Conservation (phyloP, 2,797 vertebrate species). For the Ctenopoma multispine region DNA sequence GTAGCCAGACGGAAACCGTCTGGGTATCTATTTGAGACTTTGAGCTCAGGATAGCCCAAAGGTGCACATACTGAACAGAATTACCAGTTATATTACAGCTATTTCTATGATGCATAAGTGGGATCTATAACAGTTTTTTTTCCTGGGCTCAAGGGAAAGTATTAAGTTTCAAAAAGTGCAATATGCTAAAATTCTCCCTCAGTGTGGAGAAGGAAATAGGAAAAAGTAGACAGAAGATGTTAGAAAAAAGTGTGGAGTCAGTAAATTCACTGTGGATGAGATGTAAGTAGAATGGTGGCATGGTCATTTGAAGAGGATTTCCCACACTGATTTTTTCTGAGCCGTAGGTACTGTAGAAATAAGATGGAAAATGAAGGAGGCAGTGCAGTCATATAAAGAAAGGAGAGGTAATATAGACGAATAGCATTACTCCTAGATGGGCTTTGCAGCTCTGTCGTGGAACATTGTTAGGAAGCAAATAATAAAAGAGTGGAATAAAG, state of each 20-base stretch:
- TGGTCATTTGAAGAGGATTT: constrained; percentile 37
- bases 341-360: constrained; percentile 37
- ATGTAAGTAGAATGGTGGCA: constrained; percentile 21
- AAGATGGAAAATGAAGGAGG: constrained; percentile 38
- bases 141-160: constrained; percentile 38
- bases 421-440: constrained; percentile 56
- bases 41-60: constrained; percentile 30
- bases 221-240: constrained; percentile 30
- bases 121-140: constrained; percentile 25
- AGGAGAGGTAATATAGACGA: constrained; percentile 20
- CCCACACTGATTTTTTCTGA: constrained; percentile 14
- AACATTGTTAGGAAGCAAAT: constrained; percentile 45
- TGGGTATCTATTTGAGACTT: constrained; percentile 15
- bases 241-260: constrained; percentile 48
- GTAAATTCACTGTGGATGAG: constrained; percentile 31
- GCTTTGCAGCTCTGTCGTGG: constrained; percentile 51
- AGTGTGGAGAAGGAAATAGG: constrained; percentile 29
- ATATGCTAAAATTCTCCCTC: constrained; percentile 36
- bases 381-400: constrained; percentile 16
- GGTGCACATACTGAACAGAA: constrained; percentile 17
- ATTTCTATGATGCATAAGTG: constrained; percentile 47
- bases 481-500: constrained; percentile 25
- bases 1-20: background rate
- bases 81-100: constrained; percentile 36
- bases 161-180: constrained; percentile 41